Conservation (phyloP, 1,140 invertebrate genomes). For the Acyrthosiphon pisum region DNA sequence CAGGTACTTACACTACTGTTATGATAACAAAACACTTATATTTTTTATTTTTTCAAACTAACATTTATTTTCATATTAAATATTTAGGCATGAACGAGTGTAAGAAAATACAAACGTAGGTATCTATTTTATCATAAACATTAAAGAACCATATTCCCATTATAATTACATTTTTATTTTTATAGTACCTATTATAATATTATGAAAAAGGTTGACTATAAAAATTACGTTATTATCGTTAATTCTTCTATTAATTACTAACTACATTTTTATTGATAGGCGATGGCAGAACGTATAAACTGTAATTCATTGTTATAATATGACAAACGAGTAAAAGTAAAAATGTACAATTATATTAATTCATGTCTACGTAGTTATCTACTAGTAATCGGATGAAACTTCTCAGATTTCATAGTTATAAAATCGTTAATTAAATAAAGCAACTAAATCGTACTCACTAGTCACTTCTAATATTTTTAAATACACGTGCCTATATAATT, state of each 20-base stretch:
- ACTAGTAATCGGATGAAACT: neutral
- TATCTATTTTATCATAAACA: neutral
- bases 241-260: neutral
- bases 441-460: neutral
- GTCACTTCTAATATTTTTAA: neutral
- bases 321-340: neutral
- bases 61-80: neutral
- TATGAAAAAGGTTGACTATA: neutral
- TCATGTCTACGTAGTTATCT: neutral
- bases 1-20: neutral
- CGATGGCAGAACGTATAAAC: neutral
- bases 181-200: neutral
- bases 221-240: neutral
- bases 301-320: neutral
- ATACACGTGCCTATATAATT: neutral
- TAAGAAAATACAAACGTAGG: neutral
- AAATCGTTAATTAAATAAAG: neutral
- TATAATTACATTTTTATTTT: neutral
- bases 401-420: neutral
- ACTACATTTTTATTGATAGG: neutral
- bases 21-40: constrained; percentile 4
- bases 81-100: neutral
- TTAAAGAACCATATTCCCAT: neutral
- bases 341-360: no score
- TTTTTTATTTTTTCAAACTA: neutral